Conservation (phyloP, 2,888 invertebrate genomes). For the Dryomyza anilis region DNA sequence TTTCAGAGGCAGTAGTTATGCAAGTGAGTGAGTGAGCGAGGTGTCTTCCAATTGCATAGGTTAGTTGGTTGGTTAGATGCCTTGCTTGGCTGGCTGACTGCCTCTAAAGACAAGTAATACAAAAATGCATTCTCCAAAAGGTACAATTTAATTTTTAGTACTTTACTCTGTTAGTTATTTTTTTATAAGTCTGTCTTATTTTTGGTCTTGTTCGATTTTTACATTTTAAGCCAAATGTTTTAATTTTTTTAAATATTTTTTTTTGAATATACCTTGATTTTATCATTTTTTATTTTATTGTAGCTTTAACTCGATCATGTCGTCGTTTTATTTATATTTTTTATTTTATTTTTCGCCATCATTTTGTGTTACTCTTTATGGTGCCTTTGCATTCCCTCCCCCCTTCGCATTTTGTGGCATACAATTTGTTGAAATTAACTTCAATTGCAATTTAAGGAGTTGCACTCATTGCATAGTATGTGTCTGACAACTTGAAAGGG, state of each 20-base stretch:
- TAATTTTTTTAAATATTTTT: constrained; percentile 4
- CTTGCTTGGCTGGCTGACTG: background rate
- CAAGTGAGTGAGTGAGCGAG: background rate
- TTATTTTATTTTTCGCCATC: constrained; percentile 1
- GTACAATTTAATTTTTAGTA: constrained; percentile 34
- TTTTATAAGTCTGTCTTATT: too few relatives aligned
- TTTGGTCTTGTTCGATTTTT: too few relatives aligned
- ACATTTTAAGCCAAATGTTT: too few relatives aligned
- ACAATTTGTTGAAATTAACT: constrained; percentile 61
- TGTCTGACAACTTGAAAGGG: constrained; percentile 39
- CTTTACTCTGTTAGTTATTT: constrained; percentile 15
- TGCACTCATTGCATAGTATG: constrained; percentile 36
- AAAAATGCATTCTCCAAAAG: too few relatives aligned
- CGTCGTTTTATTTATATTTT: background rate
- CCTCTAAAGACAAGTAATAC: too few relatives aligned
- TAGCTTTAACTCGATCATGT: constrained; percentile 1
- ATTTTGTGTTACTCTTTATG: background rate
- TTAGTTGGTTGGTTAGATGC: too few relatives aligned
- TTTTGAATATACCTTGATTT: constrained; percentile 8
- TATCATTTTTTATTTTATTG: too few relatives aligned
- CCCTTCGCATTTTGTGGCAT: constrained; percentile 61
- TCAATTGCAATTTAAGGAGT: constrained; percentile 55
- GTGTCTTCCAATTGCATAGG: background rate
- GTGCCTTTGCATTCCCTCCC: constrained; percentile 36
- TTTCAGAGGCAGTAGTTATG: background rate